Base-by-base conservation (phyloP, 2,797 vertebrate genomes). In the Leptatherina wallacei region DNA sequence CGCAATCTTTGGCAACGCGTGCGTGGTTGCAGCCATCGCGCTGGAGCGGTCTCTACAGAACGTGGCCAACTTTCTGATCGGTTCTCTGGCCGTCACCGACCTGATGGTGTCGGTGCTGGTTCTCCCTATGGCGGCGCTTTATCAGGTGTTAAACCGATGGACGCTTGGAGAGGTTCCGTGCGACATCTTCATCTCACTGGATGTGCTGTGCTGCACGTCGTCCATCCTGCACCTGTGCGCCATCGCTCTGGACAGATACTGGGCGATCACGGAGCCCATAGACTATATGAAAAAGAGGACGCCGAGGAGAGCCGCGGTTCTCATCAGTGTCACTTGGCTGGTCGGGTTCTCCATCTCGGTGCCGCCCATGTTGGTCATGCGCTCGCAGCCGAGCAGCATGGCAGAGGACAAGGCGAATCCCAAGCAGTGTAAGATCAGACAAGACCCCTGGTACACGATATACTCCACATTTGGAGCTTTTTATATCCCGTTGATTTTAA, bases 401-500 rank as follows among this genome's bases (percentile, higher is more conserved):
- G 95, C 95, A 0, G 95, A 96, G 0, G 96, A 97, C 92, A 94
- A 95, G 80, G 95, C 95, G 1, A 92, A 98, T 83, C 96, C 96
- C 0, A 93, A 96, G 68, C 95, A 96, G 72, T 99, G 97, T 75
- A 90, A 95, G 81, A 98, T 99, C 89, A 94, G 96, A 51, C 96
- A 98, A 0, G 96, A 99, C 77, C 96, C 96, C 56, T 94, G 96
- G 90, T 99, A 89, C 87, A 97, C 97, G 1, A 97, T 99, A 85
- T 98, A 98, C 82, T 97, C 96, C 30, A 99, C 98, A 0, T 99
- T 99, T 71, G 96, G 97, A 22, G 98, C 98, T 32, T 99, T 99
- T 93, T 99, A 99, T 87, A 98, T 99, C 84, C 98, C 98, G 0
- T 85, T 99, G 51, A 93, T 93, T 29, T 89, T 99, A 64, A 98